Percentiles rank a stretch among this genome's conserved stretches.
Conservation (phyloP, 2,797 vertebrate genomes). For the Myiotriccus ornatus region DNA sequence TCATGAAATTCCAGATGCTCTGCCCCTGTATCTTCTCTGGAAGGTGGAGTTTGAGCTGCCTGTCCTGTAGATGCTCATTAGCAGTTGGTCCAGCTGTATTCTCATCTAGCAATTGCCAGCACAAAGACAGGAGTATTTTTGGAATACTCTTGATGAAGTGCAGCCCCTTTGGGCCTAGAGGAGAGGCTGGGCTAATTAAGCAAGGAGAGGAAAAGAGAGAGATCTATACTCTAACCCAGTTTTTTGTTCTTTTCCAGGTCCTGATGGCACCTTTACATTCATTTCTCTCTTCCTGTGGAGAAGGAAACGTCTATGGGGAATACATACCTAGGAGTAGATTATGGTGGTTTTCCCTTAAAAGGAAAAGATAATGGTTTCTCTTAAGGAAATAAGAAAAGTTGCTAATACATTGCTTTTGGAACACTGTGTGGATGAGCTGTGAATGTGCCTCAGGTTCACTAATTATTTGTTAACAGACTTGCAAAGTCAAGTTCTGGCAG, state of each 20-base stretch:
- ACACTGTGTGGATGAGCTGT: neutral
- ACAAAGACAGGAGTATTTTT: neutral
- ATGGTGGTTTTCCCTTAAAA: neutral
- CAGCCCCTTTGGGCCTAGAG: rapidly evolving
- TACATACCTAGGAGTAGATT: neutral
- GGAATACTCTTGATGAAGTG: neutral
- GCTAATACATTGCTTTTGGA: neutral
- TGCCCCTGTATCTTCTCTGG: neutral
- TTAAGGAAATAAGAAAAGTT: neutral
- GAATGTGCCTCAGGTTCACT: neutral
- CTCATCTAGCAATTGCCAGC: neutral
- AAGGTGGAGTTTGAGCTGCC: neutral
- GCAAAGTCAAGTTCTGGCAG: neutral
- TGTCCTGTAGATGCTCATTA: neutral
- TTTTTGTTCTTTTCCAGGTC: constrained; percentile 11
- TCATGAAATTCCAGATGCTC: neutral
- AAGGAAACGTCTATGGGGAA: neutral
- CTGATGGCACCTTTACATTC: neutral
- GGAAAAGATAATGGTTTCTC: neutral
- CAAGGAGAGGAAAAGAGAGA: neutral
- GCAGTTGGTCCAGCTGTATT: neutral
- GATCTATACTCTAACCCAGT: neutral
- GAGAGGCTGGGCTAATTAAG: neutral
- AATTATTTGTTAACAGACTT: neutral
- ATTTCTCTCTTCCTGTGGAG: neutral